Evolutionary conservation across 2,888 invertebrate species (phyloP), one percentile per base, ranked within the genome.

Genomic region (Microctonus brassicae): DNA sequence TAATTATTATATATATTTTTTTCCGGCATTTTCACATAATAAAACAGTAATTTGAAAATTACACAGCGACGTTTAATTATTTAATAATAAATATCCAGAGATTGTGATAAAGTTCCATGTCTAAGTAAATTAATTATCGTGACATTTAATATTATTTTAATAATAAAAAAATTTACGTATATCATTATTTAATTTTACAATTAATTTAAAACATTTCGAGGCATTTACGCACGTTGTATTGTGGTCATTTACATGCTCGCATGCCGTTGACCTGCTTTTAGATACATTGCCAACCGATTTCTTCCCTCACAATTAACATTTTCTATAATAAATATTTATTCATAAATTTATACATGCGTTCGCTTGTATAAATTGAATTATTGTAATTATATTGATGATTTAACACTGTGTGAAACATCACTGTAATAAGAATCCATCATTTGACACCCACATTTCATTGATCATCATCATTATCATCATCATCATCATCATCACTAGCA

Each of bases 251-350:
- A 78, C 69, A 73, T 70, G 73, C 55, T 67, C 73, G 55, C 68
- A 75, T 70, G 71, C 47, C 74, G 70, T 79, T 73, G 75, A 73
- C 74, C 75, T 69, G 74, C 63, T 78, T 72, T 75, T 64, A 67
- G 73, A 73, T 73, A 68, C 75, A 75, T 72, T 73, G 75, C 73
- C 73, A 75, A 75, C 71, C 24, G n/a, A 2, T 55, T 55, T 13
- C 13, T 24, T 26, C 13, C 26, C 3, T 24, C 55, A 55, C 26
- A 24, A 13, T 55, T 10, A 26, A 9, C 11, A 24, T 55, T 26
- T 55, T 17, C 17, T 42, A n/a, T n/a, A 26, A 24, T 13, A 24
- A 24, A n/a, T 13, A n/a, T 26, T 55, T 24, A 24, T 13, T 24
- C 2, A 2, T 26, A 55, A 24, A 55, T 26, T 24, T 24, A 0